Evolutionary conservation across 2,113 vertebrate genomes (phyloP), one percentile per base, ranked within the genome.

Genomic region (Pachycephala philippinensis): DNA sequence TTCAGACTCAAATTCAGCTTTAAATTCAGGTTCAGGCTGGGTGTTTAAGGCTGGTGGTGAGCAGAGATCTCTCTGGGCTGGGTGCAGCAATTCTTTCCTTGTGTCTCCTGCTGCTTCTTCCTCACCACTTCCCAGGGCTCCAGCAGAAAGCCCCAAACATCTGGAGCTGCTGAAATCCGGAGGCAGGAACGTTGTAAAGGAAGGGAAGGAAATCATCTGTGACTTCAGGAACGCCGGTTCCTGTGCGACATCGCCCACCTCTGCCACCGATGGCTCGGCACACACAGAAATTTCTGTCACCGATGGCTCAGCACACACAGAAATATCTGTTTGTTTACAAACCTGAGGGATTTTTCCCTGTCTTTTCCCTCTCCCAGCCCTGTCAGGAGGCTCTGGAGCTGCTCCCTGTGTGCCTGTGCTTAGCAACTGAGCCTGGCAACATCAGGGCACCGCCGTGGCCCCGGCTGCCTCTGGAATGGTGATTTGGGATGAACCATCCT

Each of bases 361-460:
- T 37, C 15, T 5, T 68, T 19, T 10, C 6, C 47, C 56, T 22
- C 47, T 52, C 44, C 54, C 45, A 3, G 45, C 17, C 13, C 68
- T 72, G 59, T 63, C 49, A 64, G 69, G 57, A n/a, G 28, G 65
- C 6, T 20, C 79, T 60, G 79, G 65, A 68, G 89, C 84, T 72
- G 69, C 39, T 93, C 76, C 45, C 68, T 86, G 35, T 90, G 82
- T 93, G 83, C 80, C 91, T 94, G 64, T 90, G 85, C 97, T 78
- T 97, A 97, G 96, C 96, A 97, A 93, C 97, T 52, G 5, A 39
- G 92, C 95, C 83, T 97, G 91, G 95, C 89, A 95, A 97, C 84
- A 19, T 59, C 64, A 59, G 83, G 20, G 53, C 35, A 16, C 28
- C 42, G 76, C 76, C 20, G 12, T 16, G 50, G 50, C 63, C 64